Percentiles rank a stretch among this genome's conserved stretches.
phyloP scores from a whole-genome alignment of 1,140 invertebrate species.

The Polypedilum pembai region DNA sequence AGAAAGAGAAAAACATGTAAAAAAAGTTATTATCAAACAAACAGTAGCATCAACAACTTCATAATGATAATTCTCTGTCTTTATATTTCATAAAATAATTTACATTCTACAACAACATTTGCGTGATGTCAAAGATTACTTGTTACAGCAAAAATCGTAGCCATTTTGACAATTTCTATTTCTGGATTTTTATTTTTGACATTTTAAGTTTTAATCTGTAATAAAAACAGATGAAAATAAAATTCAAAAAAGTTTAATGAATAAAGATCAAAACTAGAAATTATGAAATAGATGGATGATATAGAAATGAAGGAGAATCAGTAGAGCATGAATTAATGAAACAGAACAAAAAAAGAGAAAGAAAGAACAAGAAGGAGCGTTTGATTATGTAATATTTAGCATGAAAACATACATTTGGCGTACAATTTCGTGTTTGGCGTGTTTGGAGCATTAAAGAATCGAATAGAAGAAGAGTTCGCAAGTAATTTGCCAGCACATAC shows the following conservation, averaged over 20 bases:
- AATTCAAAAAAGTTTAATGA: not conserved
- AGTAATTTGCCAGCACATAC: not conserved
- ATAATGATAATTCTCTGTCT: too few species aligned
- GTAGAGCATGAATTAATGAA: not conserved
- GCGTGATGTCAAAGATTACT: not conserved
- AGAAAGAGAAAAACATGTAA: too few species aligned
- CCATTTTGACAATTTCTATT: too few species aligned
- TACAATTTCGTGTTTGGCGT: not conserved
- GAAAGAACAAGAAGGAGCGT: not conserved
- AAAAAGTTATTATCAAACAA: too few species aligned
- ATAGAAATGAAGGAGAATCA: not conserved
- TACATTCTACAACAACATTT: not conserved
- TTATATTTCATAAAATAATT: not conserved
- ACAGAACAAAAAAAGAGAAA: not conserved
- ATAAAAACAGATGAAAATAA: not conserved
- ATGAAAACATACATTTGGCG: conserved; percentile 7
- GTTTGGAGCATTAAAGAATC: not conserved
- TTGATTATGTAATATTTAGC: conserved; percentile 14
- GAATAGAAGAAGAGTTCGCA: not conserved
- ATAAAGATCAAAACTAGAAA: not conserved
- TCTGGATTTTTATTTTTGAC: too few species aligned
- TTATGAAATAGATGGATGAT: not conserved
- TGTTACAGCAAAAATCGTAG: too few species aligned
- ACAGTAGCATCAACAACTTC: too few species aligned
- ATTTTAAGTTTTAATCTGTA: too few species aligned